Evolutionary conservation across 2,888 invertebrate species (phyloP).

Genomic region (Acleris sparsana): DNA sequence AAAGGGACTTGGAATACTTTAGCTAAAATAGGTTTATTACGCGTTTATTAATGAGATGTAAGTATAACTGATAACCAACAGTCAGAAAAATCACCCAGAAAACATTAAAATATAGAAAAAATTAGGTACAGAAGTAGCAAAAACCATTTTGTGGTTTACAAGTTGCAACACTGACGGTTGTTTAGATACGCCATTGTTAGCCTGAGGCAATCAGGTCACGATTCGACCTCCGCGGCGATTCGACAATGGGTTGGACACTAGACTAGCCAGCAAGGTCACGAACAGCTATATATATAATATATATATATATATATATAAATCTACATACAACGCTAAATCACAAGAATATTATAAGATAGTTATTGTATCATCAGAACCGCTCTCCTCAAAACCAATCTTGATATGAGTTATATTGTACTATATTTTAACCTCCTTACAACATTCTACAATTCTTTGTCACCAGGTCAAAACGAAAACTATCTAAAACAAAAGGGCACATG

Average conservation of each 20-base stretch:
- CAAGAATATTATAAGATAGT: conserved; percentile 61
- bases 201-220: too few relatives aligned
- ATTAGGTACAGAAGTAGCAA: too few relatives aligned
- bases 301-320: conserved; percentile 45
- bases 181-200: too few relatives aligned
- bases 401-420: conserved; percentile 68
- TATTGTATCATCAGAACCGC: conserved; percentile 61
- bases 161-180: too few relatives aligned
- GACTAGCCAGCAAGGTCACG: conserved; percentile 17
- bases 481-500: not conserved
- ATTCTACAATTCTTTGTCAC: not conserved
- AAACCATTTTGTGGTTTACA: too few relatives aligned
- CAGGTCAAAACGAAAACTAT: too few relatives aligned
- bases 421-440: conserved; percentile 28
- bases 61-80: too few relatives aligned
- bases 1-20: too few relatives aligned
- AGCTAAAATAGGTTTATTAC: too few relatives aligned
- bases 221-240: not conserved
- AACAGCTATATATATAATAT: conserved; percentile 15
- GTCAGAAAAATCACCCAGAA: too few relatives aligned
- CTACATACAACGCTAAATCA: conserved; percentile 65
- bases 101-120: too few relatives aligned
- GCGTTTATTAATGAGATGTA: too few relatives aligned
- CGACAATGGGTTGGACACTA: conserved; percentile 14
- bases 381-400: conserved; percentile 42